Base-by-base conservation (phyloP, 2,797 vertebrate species). In the Hemitrygon akajei region DNA sequence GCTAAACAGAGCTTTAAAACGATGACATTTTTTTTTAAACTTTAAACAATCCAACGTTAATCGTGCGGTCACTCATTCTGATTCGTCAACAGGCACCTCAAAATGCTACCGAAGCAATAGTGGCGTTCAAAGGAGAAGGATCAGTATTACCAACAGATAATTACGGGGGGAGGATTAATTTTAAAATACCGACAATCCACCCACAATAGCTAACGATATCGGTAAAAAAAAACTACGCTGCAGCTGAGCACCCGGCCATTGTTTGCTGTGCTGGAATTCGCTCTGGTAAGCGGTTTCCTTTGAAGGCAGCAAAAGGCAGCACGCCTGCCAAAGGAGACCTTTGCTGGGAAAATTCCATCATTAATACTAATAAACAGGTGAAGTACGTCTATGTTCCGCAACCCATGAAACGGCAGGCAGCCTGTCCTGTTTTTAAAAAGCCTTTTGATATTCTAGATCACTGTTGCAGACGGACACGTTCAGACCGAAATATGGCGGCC, bases 401-500 rank as follows among this genome's bases (percentile, higher is more conserved):
- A 22, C n/a, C 20, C 22, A 25, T 16, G 16, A 6, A 63, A 14
- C 58, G 60, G 25, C 30, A 7, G 84, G n/a, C 56, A 7, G 16
- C 30, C 11, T 9, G 30, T 30, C 58, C 60, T 12, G 30, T 87
- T 7, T 66, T 47, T 1, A 47, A 47, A 34, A 69, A 69, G 69
- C 60, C 86, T 7, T 69, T 73, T 20, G 7, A n/a, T 75, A 27
- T 71, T 75, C 25, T 75, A 25, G 89, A 91, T 73, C 89, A 91
- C 89, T 14, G 11, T 56, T 56, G 40, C 91, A 92, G 89, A 73
- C 89, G 69, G 37, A 91, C 37, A 91, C 89, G n/a, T 47, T 22
- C 66, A 91, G 89, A 91, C n/a, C 89, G 34, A 27, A 91, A 75
- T 92, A 92, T 92, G 91, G 91, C 91, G 91, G 40, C 69, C 91